Base-by-base conservation (phyloP, 2,888 invertebrate genomes). In the Diaperis boleti region DNA sequence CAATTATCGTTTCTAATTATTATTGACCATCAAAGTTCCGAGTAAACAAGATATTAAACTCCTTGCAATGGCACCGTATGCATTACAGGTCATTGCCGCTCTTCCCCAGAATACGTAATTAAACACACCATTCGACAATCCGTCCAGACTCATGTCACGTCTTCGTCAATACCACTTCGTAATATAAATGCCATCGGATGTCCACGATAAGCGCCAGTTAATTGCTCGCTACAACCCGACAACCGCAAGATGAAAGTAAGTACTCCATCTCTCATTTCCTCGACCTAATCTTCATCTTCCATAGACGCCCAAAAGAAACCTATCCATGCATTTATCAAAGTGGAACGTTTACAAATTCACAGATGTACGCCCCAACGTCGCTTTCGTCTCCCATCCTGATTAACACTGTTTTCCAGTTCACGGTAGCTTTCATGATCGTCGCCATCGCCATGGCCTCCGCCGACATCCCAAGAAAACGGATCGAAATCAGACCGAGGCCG, bases 371-470 rank as follows among this genome's bases (percentile, higher is more conserved):
- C 62, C 13, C 13, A 10, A 17, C 11, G 6, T 1, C 26, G n/a
- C 29, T 8, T 18, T 39, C 26, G 8, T 5, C 29, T 37, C 37
- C 47, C 35, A 35, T 20, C n/a, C 10, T 11, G 31, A 5, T 59
- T 33, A 50, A n/a, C n/a, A n/a, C n/a, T n/a, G n/a, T n/a, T 63
- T 71, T 74, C 22, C 59, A 84, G 83, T 76, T 80, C 55, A 69
- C 81, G 52, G 62, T 81, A 55, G 78, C 79, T 44, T 65, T 83
- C 15, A 67, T 78, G 10, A 69, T 83, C 5, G 73, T 83, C 52
- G 73, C 81, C 20, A 75, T 81, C 10, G 78, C 82, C 3, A 66
- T 81, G 76, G 80, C 76, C 17, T 65, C 79, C 14, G 84, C 84
- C 3, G 84, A 85, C 71, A 81, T 84, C 11, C 82, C 83, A 31